A percentile compares a stretch with the other conserved stretches of the same genome.
Evolutionary conservation across 2,113 vertebrate genomes (phyloP).

Genomic region (Melozone crissalis): DNA sequence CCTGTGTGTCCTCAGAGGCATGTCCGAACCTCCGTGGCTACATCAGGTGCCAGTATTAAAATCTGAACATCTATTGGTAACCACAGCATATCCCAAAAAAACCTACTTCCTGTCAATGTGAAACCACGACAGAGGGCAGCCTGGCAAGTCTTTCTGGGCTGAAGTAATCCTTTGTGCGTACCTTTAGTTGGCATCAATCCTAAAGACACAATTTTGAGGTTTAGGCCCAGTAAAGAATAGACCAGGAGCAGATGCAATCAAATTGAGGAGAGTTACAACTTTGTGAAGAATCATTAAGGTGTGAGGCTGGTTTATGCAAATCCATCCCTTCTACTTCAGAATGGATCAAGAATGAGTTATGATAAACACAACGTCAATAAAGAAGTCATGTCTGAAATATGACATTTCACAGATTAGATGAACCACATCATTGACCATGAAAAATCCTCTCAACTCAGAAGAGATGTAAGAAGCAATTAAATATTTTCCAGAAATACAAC

Average conservation of each 20-base stretch:
- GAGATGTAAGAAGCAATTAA: background rate
- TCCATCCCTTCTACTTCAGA: background rate
- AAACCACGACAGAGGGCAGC: background rate
- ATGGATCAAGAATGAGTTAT: accelerated
- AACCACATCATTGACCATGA: background rate
- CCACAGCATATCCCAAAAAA: too few species aligned
- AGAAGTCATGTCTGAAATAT: background rate
- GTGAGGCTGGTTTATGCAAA: background rate
- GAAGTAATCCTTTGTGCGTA: background rate
- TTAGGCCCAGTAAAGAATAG: background rate
- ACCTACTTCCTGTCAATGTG: too few species aligned
- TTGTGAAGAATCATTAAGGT: background rate
- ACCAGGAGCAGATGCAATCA: accelerated
- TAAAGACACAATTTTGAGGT: background rate
- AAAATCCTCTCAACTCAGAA: background rate
- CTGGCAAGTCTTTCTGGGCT: background rate
- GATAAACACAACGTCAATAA: background rate
- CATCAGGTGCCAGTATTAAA: too few species aligned
- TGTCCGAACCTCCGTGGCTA: too few species aligned
- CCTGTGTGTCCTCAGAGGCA: too few species aligned
- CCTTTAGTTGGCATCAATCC: background rate
- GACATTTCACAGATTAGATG: background rate
- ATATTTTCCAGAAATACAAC: background rate
- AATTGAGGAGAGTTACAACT: background rate
- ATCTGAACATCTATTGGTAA: too few species aligned